These are phyloP conservation scores for Psephotus haematonotus DNA, from an alignment of 2,113 vertebrate species.

Conservation along the genomic window DNA sequence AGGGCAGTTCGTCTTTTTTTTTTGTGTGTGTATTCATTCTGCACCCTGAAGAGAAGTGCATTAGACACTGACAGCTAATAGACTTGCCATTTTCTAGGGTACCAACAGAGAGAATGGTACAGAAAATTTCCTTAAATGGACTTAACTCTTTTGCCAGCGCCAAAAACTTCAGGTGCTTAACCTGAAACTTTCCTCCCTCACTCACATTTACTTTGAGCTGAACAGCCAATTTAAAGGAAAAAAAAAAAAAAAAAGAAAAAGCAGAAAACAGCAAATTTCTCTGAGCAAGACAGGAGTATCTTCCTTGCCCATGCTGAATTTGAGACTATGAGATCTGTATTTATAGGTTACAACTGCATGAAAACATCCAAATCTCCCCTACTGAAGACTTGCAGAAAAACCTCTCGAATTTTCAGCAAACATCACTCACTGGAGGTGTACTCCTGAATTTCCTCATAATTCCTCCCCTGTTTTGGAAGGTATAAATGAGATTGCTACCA, in stretches of 20 bases:
- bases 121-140: background rate
- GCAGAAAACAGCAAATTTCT: background rate
- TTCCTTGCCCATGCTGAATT: background rate
- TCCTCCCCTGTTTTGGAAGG: background rate
- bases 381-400: background rate
- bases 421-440: background rate
- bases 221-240: background rate
- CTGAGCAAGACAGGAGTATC: background rate
- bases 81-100: background rate
- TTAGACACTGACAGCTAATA: background rate
- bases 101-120: background rate
- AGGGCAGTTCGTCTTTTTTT: background rate
- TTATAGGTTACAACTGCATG: background rate
- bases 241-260: background rate
- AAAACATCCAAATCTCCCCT: background rate
- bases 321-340: background rate
- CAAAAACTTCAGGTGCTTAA: background rate
- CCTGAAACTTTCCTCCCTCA: background rate
- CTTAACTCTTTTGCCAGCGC: background rate
- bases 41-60: background rate
- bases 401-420: background rate
- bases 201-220: background rate
- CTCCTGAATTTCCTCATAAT: background rate
- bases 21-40: background rate
- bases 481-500: background rate